Evolutionary conservation across 1,140 invertebrate species (phyloP).

Genomic region (Papilio polyxenes): DNA sequence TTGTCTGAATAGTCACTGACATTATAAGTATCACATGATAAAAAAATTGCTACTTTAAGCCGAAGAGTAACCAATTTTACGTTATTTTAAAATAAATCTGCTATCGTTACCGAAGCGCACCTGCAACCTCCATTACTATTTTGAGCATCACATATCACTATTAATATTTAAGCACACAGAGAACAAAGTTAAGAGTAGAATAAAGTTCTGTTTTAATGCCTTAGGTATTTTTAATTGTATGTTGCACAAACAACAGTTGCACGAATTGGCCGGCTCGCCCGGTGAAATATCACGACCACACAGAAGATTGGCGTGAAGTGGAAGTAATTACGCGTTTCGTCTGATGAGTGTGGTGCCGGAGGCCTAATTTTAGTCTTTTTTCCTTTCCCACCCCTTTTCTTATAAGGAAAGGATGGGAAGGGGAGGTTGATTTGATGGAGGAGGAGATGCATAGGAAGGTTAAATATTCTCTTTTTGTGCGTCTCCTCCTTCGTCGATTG

Average conservation of each 20-base stretch:
- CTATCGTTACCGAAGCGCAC: background rate
- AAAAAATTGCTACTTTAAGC: background rate
- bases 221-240: background rate
- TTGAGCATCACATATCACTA: background rate
- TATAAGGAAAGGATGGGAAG: too few relatives aligned
- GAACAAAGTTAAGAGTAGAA: background rate
- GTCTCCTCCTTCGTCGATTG: too few relatives aligned
- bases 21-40: background rate
- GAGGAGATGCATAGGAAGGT: too few relatives aligned
- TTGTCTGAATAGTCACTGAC: background rate
- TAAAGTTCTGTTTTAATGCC: background rate
- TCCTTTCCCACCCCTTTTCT: too few relatives aligned
- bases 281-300: too few relatives aligned
- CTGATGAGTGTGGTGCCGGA: too few relatives aligned
- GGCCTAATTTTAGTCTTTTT: too few relatives aligned
- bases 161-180: constrained; percentile 10
- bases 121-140: constrained; percentile 9
- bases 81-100: background rate
- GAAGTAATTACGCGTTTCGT: too few relatives aligned
- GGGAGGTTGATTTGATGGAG: too few relatives aligned
- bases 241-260: background rate
- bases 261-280: too few relatives aligned
- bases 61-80: background rate
- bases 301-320: too few relatives aligned
- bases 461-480: too few relatives aligned